These are phyloP conservation scores for Caenorhabditis tropicalis DNA, from an alignment of 1,140 invertebrate species.

Conservation along the genomic window DNA sequence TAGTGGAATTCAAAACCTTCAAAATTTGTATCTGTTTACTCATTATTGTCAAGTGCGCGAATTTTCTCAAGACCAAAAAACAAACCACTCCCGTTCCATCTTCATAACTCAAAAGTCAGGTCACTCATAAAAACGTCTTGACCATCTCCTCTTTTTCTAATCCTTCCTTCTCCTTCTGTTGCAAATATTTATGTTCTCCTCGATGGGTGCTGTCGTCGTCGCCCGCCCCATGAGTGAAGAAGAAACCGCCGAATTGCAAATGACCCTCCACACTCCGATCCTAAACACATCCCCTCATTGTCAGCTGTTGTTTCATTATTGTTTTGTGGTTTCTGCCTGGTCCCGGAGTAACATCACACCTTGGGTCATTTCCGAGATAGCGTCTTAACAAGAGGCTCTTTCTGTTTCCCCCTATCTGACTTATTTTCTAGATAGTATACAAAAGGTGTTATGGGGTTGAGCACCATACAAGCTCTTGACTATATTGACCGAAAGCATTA, in stretches of 20 bases:
- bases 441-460: slow-evolving; percentile 25
- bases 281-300: slow-evolving; percentile 2
- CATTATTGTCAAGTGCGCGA: not conserved
- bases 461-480: slow-evolving; percentile 38
- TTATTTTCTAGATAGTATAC: not conserved
- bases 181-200: slow-evolving; percentile 31
- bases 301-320: slow-evolving; percentile 42
- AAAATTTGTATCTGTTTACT: not conserved
- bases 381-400: too few species aligned
- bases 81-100: not conserved
- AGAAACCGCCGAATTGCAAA: slow-evolving; percentile 27
- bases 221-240: slow-evolving; percentile 14
- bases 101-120: slow-evolving; percentile 33
- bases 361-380: not conserved
- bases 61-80: slow-evolving; percentile 18
- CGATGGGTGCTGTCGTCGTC: not conserved
- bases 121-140: slow-evolving; percentile 21
- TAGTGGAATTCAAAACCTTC: too few species aligned
- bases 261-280: not conserved
- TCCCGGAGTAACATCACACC: not conserved
- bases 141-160: not conserved
- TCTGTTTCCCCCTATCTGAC: too few species aligned
- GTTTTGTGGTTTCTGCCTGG: slow-evolving; percentile 11
- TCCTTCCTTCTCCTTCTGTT: not conserved
- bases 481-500: slow-evolving; percentile 37